These are phyloP conservation scores for Ramphastos sulfuratus DNA, from an alignment of 2,113 vertebrate species.

Conservation along the genomic window DNA sequence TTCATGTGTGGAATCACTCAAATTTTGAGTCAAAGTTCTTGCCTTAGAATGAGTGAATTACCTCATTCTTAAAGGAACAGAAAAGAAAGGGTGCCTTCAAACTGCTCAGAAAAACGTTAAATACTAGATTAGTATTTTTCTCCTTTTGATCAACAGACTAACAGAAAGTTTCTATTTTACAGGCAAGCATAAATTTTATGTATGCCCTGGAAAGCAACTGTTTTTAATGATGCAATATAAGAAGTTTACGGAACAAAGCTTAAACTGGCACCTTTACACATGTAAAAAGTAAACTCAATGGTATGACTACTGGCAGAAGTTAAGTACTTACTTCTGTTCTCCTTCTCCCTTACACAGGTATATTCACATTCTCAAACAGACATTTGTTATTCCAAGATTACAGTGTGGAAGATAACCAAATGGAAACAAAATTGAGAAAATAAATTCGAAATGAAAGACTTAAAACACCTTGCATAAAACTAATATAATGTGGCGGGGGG, in stretches of 20 bases:
- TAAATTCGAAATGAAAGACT: not conserved
- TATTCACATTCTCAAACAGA: not conserved
- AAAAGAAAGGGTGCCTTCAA: not conserved
- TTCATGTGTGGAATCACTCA: not conserved
- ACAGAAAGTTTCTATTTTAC: not conserved
- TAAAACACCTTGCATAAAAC: not conserved
- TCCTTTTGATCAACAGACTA: not conserved
- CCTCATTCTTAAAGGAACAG: not conserved
- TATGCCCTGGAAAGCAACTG: not conserved
- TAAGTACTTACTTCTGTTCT: not conserved
- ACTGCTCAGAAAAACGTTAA: not conserved
- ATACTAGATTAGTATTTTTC: not conserved
- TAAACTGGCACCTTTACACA: not conserved
- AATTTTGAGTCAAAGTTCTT: not conserved
- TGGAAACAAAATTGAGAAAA: not conserved
- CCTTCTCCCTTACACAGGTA: not conserved
- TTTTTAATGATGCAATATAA: not conserved
- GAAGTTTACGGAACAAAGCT: not conserved
- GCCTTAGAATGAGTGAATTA: not conserved
- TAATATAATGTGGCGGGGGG: accelerated
- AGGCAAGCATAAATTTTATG: not conserved
- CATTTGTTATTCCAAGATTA: not conserved
- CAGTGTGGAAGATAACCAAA: not conserved
- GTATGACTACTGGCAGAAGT: not conserved
- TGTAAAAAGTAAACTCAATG: not conserved